Evolutionary conservation across 2,797 vertebrate species (phyloP).

Genomic region (Myripristis jacobus): DNA sequence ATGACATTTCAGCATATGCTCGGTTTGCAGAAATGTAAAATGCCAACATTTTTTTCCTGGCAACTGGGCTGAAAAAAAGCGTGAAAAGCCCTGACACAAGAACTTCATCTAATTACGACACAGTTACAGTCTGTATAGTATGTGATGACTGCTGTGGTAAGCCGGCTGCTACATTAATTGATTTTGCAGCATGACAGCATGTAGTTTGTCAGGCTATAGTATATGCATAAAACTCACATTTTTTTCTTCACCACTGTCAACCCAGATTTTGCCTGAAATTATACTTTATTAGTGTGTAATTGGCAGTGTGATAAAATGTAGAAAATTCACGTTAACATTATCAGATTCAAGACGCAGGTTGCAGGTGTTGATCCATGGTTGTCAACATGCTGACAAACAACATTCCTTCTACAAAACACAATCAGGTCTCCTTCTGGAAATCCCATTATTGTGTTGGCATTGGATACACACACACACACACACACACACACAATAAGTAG

Average conservation of each 20-base stretch:
- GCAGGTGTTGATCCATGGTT: slow-evolving; percentile 40
- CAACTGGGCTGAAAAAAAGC: too few species aligned
- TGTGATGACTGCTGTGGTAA: too few species aligned
- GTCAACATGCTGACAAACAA: slow-evolving; percentile 55
- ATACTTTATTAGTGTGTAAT: too few species aligned
- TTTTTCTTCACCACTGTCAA: not conserved
- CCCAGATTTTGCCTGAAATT: not conserved
- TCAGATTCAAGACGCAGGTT: not conserved
- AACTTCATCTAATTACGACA: too few species aligned
- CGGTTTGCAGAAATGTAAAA: too few species aligned
- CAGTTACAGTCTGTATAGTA: too few species aligned
- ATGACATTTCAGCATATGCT: too few species aligned
- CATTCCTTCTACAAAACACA: slow-evolving; percentile 51
- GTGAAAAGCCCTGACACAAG: too few species aligned
- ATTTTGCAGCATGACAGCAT: not conserved
- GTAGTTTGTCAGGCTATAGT: not conserved
- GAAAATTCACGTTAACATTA: too few species aligned
- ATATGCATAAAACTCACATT: not conserved
- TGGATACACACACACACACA: not conserved
- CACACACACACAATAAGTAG: not conserved
- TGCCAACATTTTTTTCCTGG: too few species aligned
- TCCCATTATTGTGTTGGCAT: slow-evolving; percentile 26
- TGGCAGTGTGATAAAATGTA: too few species aligned
- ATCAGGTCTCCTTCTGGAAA: slow-evolving; percentile 53
- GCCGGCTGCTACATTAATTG: too few species aligned